Conservation (phyloP, 2,888 invertebrate species). For the Apamea sordens region DNA sequence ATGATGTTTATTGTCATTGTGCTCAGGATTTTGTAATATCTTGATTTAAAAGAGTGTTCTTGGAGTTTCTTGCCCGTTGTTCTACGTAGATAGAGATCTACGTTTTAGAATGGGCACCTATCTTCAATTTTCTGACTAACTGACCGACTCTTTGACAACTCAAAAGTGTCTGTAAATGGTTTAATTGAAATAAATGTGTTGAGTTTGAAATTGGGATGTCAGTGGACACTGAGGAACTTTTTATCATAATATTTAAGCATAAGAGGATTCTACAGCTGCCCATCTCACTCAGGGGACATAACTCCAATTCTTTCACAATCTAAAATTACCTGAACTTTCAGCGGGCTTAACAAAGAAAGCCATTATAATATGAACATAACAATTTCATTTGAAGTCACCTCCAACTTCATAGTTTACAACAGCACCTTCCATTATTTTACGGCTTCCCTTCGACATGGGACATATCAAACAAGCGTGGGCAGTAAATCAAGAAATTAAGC, state of each 20-base stretch:
- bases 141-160: no score
- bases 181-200: no score
- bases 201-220: background rate
- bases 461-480: slow-evolving; percentile 70
- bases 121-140: no score
- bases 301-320: background rate
- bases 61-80: background rate
- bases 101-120: no score
- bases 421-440: slow-evolving; percentile 67
- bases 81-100: background rate
- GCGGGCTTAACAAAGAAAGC: slow-evolving; percentile 37
- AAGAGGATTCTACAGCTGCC: background rate
- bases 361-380: slow-evolving; percentile 37
- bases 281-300: background rate
- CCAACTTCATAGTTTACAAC: slow-evolving; percentile 41
- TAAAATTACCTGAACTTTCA: slow-evolving; percentile 11
- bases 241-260: background rate
- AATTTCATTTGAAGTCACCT: slow-evolving; percentile 58
- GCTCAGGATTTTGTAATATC: background rate
- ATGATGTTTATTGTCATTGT: background rate
- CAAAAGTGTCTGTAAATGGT: no score
- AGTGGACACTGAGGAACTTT: background rate
- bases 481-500: slow-evolving; percentile 82
- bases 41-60: background rate
- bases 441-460: slow-evolving; percentile 69